Evolutionary conservation across 2,888 invertebrate genomes (phyloP).

Genomic region (Plagiodera versicolora): DNA sequence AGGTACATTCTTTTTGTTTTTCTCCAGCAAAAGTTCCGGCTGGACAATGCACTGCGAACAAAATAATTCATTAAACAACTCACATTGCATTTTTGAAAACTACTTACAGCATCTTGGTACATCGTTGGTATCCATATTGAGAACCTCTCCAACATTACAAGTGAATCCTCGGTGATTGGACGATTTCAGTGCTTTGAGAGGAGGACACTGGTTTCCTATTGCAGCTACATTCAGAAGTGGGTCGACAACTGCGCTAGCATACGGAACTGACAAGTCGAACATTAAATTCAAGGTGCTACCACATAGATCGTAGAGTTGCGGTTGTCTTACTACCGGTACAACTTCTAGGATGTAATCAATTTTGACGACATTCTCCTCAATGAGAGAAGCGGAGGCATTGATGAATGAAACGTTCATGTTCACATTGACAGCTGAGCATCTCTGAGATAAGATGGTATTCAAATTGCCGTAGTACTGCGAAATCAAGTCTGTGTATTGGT

Average conservation of each 20-base stretch:
- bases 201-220: slow-evolving; percentile 91
- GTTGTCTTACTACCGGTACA: slow-evolving; percentile 84
- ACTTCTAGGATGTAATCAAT: slow-evolving; percentile 89
- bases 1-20: slow-evolving; percentile 87
- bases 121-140: slow-evolving; percentile 90
- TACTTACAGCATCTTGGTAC: slow-evolving; percentile 89
- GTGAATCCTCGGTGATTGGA: slow-evolving; percentile 87
- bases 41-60: slow-evolving; percentile 83
- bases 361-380: slow-evolving; percentile 86
- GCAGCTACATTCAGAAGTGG: slow-evolving; percentile 85
- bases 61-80: neutral
- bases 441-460: slow-evolving; percentile 81
- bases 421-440: slow-evolving; percentile 93
- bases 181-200: slow-evolving; percentile 82
- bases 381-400: slow-evolving; percentile 74
- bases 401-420: slow-evolving; percentile 92
- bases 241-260: slow-evolving; percentile 87
- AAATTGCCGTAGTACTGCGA: slow-evolving; percentile 79
- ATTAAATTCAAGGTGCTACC: slow-evolving; percentile 91
- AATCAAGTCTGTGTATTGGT: slow-evolving; percentile 81
- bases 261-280: slow-evolving; percentile 91
- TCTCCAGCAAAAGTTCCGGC: slow-evolving; percentile 92
- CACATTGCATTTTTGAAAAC: neutral
- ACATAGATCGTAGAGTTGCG: slow-evolving; percentile 91
- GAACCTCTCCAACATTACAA: slow-evolving; percentile 89